Evolutionary conservation across 1,140 invertebrate genomes (phyloP), one percentile per base, ranked within the genome.

Genomic region (Trinorchestia longiramus): DNA sequence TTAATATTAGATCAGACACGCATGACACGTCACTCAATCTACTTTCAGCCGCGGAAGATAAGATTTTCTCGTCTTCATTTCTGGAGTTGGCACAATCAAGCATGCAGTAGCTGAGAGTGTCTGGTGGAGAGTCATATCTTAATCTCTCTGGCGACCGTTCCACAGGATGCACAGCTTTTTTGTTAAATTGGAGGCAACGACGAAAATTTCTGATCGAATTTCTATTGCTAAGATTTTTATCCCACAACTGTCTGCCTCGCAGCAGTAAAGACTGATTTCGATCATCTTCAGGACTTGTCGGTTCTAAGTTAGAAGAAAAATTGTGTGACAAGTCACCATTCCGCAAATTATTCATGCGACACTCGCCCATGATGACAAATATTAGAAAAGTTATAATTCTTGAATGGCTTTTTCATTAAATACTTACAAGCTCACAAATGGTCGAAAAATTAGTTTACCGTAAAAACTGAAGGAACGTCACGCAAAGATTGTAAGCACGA

Each of bases 51-150:
- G 15, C 62, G 36, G 62, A 77, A 15, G 8, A 19, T 3, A 36
- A 11, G 62, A 77, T 77, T 36, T 77, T 77, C 15, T 77, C 62
- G 47, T 19, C 47, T 77, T 77, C 62, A 77, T 77, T 77, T 77
- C 62, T 77, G 3, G 62, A 28, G 28, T 19, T 28, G 88, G 41
- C 3, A 91, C 43, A 4, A 15, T 91, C 88, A 42, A 91, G 43
- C 88, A 91, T 91, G 43, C 88, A 91, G 88, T 91, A 91, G 43
- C 88, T 91, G 8, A 42, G 88, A 43, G 41, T 44, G 88, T 91
- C 88, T 91, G 88, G 43, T 15, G 41, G 41, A 91, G 43, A 91
- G 41, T 91, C 88, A 91, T 91, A 43, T 91, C 41, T 42, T 17
- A 43, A 42, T 17, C 41, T 91, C 15, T 44, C 88, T 11, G 88